Conservation (phyloP, 1,140 invertebrate species). For the Sipha flava region DNA sequence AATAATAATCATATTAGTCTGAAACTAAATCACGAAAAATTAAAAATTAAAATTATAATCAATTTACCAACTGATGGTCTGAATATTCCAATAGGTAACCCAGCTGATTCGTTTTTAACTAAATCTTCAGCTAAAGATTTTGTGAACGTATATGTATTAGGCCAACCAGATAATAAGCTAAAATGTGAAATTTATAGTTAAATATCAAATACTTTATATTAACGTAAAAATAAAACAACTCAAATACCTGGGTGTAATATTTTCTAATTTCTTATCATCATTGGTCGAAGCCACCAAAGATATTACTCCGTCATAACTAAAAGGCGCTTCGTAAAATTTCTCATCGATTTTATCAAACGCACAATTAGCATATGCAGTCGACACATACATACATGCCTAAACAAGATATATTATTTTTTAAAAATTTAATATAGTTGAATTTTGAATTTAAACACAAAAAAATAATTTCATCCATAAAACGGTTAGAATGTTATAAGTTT, state of each 20-base stretch:
- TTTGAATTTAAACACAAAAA: no score
- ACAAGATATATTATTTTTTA: background rate
- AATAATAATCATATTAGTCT: background rate
- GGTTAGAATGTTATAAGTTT: no score
- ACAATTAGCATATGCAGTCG: conserved; percentile 60
- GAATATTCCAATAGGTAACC: conserved; percentile 64
- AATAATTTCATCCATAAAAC: no score
- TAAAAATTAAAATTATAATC: background rate
- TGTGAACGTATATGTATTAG: conserved; percentile 78
- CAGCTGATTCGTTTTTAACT: conserved; percentile 53
- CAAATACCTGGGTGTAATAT: conserved; percentile 46
- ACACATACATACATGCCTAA: conserved; percentile 49
- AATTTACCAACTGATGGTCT: conserved; percentile 62
- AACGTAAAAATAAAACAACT: background rate
- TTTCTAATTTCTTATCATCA: conserved; percentile 46
- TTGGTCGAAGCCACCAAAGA: conserved; percentile 37
- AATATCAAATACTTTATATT: background rate
- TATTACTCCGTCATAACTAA: conserved; percentile 33
- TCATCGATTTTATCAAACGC: conserved; percentile 49
- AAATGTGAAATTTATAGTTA: background rate
- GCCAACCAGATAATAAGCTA: conserved; percentile 55
- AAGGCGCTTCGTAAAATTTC: conserved; percentile 34
- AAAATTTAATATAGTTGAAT: background rate
- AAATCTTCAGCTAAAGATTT: conserved; percentile 73
- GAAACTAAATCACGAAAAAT: background rate